phyloP scores from a whole-genome alignment of 2,113 vertebrate genomes.

The Neopipo cinnamomea region DNA sequence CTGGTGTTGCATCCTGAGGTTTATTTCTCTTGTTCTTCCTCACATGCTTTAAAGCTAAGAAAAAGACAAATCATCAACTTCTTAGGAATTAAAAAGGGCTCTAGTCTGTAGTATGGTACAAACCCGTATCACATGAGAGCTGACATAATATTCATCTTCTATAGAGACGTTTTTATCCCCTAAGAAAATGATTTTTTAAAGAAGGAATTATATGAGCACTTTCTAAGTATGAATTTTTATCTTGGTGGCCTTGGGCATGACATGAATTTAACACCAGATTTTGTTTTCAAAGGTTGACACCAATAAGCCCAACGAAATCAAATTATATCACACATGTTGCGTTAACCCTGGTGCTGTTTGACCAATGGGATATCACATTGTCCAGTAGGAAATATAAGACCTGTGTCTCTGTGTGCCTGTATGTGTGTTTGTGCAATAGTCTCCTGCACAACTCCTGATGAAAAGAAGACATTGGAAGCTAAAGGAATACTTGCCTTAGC shows the following conservation, averaged over 20 bases:
- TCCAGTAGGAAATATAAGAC: neutral
- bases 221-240: neutral
- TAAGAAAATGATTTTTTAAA: neutral
- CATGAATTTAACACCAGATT: conserved; percentile 9
- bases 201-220: neutral
- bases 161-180: neutral
- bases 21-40: neutral
- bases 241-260: neutral
- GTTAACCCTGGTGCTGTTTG: neutral
- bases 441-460: neutral
- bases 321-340: neutral
- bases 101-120: neutral
- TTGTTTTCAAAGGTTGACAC: neutral
- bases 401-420: neutral
- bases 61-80: neutral
- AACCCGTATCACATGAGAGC: neutral
- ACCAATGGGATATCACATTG: neutral
- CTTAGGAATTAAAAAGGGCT: neutral
- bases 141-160: neutral
- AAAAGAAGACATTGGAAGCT: neutral
- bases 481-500: neutral
- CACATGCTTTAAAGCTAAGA: neutral
- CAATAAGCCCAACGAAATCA: neutral
- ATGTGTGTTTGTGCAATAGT: neutral
- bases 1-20: neutral